Percentiles rank a stretch among this genome's conserved stretches.
Evolutionary conservation across 2,113 vertebrate genomes (phyloP).

Genomic region (Eonycteris spelaea): DNA sequence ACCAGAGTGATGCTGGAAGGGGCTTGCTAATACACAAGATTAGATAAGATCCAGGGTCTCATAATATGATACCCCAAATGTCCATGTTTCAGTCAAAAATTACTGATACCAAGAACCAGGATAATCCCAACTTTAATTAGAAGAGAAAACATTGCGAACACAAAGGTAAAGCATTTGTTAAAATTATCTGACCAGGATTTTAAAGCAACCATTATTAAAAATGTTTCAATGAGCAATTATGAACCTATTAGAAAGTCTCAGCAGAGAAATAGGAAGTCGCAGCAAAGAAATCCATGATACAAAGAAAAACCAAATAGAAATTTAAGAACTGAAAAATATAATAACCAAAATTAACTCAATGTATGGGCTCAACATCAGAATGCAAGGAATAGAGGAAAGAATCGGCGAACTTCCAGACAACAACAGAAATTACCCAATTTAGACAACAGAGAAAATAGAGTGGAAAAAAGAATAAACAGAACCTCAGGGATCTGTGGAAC

Average conservation of each 20-base stretch:
- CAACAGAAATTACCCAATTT: not conserved
- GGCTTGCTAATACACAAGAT: not conserved
- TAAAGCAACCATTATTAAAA: slow-evolving; percentile 5
- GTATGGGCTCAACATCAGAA: not conserved
- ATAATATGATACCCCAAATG: not conserved
- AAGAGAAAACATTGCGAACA: slow-evolving; percentile 20
- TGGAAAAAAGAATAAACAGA: not conserved
- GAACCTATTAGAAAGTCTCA: not conserved
- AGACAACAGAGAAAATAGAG: slow-evolving; percentile 18
- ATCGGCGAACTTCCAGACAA: not conserved
- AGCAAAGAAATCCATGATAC: not conserved
- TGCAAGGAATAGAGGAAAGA: not conserved
- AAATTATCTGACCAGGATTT: not conserved
- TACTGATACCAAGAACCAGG: not conserved
- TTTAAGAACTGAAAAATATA: slow-evolving; percentile 33
- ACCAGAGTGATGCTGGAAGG: not conserved
- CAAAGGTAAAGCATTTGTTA: not conserved
- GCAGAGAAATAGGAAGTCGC: not conserved
- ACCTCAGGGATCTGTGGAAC: not conserved
- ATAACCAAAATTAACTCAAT: not conserved
- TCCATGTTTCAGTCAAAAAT: slow-evolving; percentile 25
- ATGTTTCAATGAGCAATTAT: not conserved
- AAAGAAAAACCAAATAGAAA: not conserved
- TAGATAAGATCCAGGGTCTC: not conserved
- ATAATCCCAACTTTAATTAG: slow-evolving; percentile 21